Evolutionary conservation across 2,113 vertebrate species (phyloP).

Genomic region (Trichechus manatus): DNA sequence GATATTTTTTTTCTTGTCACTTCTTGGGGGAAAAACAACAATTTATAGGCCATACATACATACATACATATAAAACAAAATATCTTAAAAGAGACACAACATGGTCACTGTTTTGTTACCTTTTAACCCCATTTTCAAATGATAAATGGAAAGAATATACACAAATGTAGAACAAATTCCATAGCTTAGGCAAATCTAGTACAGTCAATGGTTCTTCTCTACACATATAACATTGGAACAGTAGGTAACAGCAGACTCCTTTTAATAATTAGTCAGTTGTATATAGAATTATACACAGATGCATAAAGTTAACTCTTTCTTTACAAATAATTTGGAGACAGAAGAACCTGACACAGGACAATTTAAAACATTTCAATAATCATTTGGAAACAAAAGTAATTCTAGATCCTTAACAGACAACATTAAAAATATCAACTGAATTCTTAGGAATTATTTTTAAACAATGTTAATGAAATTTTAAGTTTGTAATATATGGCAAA

Average conservation of each 20-base stretch:
- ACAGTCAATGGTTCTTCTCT: background rate
- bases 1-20: background rate
- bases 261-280: background rate
- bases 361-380: background rate
- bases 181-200: background rate
- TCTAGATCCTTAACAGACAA: background rate
- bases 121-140: background rate
- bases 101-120: background rate
- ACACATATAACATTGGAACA: background rate
- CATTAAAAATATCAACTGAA: background rate
- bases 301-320: background rate
- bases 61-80: background rate
- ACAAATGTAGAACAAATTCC: background rate
- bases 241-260: background rate
- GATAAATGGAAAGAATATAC: background rate
- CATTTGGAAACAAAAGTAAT: background rate
- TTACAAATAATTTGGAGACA: background rate
- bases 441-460: slow-evolving; percentile 20
- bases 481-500: background rate
- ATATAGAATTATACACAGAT: background rate
- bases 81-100: background rate
- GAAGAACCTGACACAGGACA: background rate
- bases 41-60: background rate
- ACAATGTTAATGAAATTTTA: slow-evolving; percentile 18
- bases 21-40: background rate